A percentile compares a stretch with the other conserved stretches of the same genome.
Evolutionary conservation across 37 sponge, comb jelly and placozoan species (phyloP).

Genomic region (Theonella swinhoei): DNA sequence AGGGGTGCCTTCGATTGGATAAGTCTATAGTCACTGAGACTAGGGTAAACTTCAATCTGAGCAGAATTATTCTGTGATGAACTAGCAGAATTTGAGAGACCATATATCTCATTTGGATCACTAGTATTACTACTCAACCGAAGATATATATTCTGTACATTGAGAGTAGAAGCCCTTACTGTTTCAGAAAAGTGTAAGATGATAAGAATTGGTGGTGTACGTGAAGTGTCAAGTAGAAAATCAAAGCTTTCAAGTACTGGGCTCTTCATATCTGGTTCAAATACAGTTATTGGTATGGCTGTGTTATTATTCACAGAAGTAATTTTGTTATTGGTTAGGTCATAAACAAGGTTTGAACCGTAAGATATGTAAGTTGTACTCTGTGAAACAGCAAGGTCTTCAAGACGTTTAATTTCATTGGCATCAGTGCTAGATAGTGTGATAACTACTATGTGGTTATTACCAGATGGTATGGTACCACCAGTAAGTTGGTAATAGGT

Average conservation of each 20-base stretch:
- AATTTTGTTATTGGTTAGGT: slow-evolving; percentile 64
- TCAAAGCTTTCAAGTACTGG: slow-evolving; percentile 80
- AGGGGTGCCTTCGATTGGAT: slow-evolving; percentile 75
- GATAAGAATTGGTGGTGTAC: slow-evolving; percentile 59
- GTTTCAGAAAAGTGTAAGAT: slow-evolving; percentile 84
- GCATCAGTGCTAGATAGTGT: slow-evolving; percentile 64
- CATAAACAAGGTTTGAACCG: slow-evolving; percentile 48
- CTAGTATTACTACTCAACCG: slow-evolving; percentile 24
- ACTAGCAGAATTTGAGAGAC: slow-evolving; percentile 32
- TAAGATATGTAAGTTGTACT: slow-evolving; percentile 63
- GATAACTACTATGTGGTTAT: slow-evolving; percentile 62
- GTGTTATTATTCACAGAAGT: neutral
- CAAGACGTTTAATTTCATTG: slow-evolving; percentile 74
- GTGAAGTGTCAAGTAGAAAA: slow-evolving; percentile 44
- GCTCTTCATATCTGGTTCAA: slow-evolving; percentile 40
- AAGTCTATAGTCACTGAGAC: slow-evolving; percentile 51
- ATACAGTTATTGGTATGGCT: slow-evolving; percentile 26
- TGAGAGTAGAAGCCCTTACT: slow-evolving; percentile 63
- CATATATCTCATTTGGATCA: slow-evolving; percentile 18
- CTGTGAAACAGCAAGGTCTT: slow-evolving; percentile 46
- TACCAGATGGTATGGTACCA: slow-evolving; percentile 52
- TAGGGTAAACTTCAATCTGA: slow-evolving; percentile 40
- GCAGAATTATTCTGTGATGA: slow-evolving; percentile 49
- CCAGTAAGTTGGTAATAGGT: slow-evolving; percentile 54
- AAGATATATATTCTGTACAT: slow-evolving; percentile 40